Conservation (phyloP, 30 jellyfish, hydroid and myxozoan species). For the Phacellophora camtschatica region DNA sequence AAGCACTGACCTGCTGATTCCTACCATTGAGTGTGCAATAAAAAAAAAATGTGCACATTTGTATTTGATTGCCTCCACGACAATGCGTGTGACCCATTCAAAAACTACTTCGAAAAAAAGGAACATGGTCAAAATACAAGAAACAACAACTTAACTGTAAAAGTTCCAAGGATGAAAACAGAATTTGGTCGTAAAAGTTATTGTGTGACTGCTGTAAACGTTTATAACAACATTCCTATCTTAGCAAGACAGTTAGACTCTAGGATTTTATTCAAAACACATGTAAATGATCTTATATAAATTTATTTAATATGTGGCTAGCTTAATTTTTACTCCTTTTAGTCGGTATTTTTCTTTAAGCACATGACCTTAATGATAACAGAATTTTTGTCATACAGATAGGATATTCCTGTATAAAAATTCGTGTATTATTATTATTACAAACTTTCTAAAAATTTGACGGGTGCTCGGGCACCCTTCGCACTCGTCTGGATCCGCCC, state of each 20-base stretch:
- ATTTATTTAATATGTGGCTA: not conserved
- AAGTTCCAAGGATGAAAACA: too few species aligned
- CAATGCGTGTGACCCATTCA: conserved; percentile 33
- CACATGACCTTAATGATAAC: conserved; percentile 10
- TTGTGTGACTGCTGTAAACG: not conserved
- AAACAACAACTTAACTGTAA: too few species aligned
- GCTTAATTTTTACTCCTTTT: conserved; percentile 14
- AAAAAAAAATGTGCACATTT: too few species aligned
- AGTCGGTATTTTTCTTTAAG: not conserved
- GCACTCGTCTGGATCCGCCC: too few species aligned
- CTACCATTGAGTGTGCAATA: conserved; percentile 5
- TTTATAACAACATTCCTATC: not conserved
- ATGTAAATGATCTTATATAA: not conserved
- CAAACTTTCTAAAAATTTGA: too few species aligned
- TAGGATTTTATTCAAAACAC: too few species aligned
- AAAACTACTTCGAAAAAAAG: not conserved
- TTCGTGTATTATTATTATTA: too few species aligned
- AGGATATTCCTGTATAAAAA: too few species aligned
- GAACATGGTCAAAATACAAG: conserved; percentile 12
- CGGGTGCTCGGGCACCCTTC: too few species aligned
- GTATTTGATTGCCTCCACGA: too few species aligned
- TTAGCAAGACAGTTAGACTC: too few species aligned
- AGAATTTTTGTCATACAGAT: too few species aligned
- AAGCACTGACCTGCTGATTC: conserved; percentile 2
- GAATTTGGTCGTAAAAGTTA: not conserved